Evolutionary conservation across 2,113 vertebrate species (phyloP), one percentile per base, ranked within the genome.

Genomic region (Perca fluviatilis): DNA sequence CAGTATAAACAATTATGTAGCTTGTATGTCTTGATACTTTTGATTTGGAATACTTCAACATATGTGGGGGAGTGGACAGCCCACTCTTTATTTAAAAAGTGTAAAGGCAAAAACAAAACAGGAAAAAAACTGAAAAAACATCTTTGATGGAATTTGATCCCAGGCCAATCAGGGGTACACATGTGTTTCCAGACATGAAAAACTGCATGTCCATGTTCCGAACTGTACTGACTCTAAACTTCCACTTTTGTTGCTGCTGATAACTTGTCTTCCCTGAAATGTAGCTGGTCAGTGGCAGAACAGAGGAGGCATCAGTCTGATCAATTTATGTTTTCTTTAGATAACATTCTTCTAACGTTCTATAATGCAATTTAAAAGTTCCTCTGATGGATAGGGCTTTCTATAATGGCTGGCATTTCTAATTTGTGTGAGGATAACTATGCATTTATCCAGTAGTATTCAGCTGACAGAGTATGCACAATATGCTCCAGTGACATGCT

Each of bases 161-260:
- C 18, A 54, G 36, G 68, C 33, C 14, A 33, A 49, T 67, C 21
- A 12, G 51, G 65, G 69, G 36, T 19, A 40, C 50, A 71, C 70
- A 72, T 67, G 69, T 77, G 76, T 86, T 89, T 78, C 54, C 30
- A 71, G 60, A 79, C 65, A 54, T 58, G 46, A 23, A 61, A 50
- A 60, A 56, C 63, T 66, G 46, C 21, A 60, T n/a, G 23, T 64
- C 68, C 58, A 47, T 0, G 7, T 27, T 46, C 23, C 10, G 8
- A 40, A 40, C 36, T 40, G 36, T n/a, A 23, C 13, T 60, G 8
- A 21, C 18, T 36, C 2, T 21, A 40, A 57, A 74, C 27, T 77
- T 4, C 1, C n/a, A 2, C 21, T 36, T 56, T 43, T 54, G 25
- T 43, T 53, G 43, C 56, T 77, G 62, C 51, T 64, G 58, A 67